These are phyloP conservation scores for Puntigrus tetrazona DNA, from an alignment of 2,113 vertebrate genomes.

Conservation along the genomic window DNA sequence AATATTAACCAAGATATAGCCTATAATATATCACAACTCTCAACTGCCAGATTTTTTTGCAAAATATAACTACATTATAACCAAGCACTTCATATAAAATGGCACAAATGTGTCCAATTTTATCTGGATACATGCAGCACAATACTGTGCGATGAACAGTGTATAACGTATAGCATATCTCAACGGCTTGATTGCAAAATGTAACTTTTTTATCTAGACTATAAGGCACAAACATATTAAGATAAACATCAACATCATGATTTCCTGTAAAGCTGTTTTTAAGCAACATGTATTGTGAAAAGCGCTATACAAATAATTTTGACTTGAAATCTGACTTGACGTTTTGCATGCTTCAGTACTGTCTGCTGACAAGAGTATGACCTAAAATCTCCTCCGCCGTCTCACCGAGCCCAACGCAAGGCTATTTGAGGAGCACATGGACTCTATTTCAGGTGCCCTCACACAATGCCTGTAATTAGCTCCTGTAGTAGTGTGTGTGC, in stretches of 20 bases:
- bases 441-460: slow-evolving; percentile 37
- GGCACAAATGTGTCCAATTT: no score
- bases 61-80: no score
- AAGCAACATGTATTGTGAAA: background rate
- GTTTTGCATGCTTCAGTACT: background rate
- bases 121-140: no score
- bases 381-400: background rate
- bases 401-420: background rate
- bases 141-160: no score
- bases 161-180: no score
- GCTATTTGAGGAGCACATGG: slow-evolving; percentile 17
- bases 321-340: background rate
- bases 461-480: slow-evolving; percentile 45
- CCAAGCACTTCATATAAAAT: no score
- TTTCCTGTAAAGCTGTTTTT: background rate
- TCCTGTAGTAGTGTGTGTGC: slow-evolving; percentile 18
- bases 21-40: no score
- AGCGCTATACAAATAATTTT: background rate
- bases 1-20: no score
- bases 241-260: background rate
- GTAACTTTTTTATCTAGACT: background rate
- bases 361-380: background rate
- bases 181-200: no score
- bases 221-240: background rate
- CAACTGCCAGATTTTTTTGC: no score